Conservation (phyloP, 1,140 invertebrate species). For the Drosophila persimilis region DNA sequence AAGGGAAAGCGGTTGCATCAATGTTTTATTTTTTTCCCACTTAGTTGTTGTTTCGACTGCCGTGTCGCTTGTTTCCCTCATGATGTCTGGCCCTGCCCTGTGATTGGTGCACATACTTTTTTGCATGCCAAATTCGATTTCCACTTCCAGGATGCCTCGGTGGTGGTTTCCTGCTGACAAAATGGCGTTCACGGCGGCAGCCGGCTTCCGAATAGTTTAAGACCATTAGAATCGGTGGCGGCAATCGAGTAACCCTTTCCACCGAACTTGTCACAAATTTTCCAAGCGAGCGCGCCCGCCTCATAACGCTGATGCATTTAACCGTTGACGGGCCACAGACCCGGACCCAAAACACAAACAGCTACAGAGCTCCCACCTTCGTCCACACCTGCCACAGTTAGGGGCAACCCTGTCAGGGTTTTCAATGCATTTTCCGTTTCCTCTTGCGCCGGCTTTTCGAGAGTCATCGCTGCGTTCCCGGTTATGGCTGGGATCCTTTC, state of each 20-base stretch:
- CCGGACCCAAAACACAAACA: constrained; percentile 16
- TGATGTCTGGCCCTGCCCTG: constrained; percentile 27
- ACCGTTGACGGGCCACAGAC: constrained; percentile 43
- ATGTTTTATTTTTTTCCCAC: constrained; percentile 20
- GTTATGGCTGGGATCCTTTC: constrained; percentile 28
- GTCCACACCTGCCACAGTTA: constrained; percentile 10
- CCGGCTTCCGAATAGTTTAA: constrained; percentile 49
- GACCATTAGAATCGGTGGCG: constrained; percentile 33
- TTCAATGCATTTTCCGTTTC: constrained; percentile 31
- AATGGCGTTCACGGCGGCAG: constrained; percentile 54
- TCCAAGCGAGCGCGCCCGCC: constrained; percentile 53
- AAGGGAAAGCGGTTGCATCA: constrained; percentile 45
- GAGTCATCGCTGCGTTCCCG: too few relatives aligned
- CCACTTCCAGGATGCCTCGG: constrained; percentile 39
- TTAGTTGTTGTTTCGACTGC: constrained; percentile 26
- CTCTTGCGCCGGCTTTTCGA: not conserved
- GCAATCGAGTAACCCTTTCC: constrained; percentile 40
- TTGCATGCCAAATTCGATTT: constrained; percentile 67
- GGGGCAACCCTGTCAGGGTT: constrained; percentile 5
- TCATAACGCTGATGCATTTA: constrained; percentile 12
- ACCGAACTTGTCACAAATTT: constrained; percentile 58
- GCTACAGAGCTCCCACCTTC: too few relatives aligned
- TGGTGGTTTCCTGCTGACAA: constrained; percentile 48
- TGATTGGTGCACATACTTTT: constrained; percentile 71
- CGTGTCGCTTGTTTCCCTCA: constrained; percentile 32